phyloP scores from a whole-genome alignment of 1,140 invertebrate genomes.

The Pseudoatta argentina region DNA sequence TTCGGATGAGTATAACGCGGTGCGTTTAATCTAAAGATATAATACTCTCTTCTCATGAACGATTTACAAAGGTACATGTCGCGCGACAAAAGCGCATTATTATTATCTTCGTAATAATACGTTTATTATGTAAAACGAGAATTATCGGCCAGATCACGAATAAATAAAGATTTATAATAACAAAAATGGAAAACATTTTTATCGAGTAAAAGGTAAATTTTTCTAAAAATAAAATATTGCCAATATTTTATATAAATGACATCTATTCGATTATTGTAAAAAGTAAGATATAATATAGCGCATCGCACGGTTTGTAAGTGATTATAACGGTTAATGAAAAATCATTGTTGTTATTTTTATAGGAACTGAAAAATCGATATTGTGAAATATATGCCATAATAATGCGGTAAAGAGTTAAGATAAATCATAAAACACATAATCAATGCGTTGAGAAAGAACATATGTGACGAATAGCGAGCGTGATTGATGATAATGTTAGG shows the following conservation, averaged over 20 bases:
- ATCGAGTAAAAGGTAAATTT: not conserved
- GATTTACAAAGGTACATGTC: constrained; percentile 33
- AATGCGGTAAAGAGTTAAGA: constrained; percentile 50
- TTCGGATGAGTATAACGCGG: not conserved
- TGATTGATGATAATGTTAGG: constrained; percentile 53
- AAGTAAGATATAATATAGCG: not conserved
- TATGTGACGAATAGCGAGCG: constrained; percentile 17
- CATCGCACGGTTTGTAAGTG: not conserved
- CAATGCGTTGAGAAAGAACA: constrained; percentile 41
- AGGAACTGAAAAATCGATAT: not conserved
- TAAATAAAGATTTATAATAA: constrained; percentile 16
- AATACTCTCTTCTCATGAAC: not conserved
- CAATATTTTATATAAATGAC: constrained; percentile 10
- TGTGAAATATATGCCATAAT: not conserved
- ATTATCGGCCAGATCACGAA: not conserved
- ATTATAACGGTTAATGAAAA: not conserved
- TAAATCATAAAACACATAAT: constrained; percentile 58
- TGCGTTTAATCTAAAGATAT: not conserved
- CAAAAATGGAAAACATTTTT: constrained; percentile 9
- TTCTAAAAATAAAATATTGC: constrained; percentile 1
- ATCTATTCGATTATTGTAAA: constrained; percentile 9
- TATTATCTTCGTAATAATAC: not conserved
- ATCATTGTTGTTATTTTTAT: constrained; percentile 49
- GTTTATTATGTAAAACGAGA: not conserved
- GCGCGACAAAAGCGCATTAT: not conserved